Percentiles rank a stretch among this genome's conserved stretches.
phyloP scores from a whole-genome alignment of 2,888 invertebrate species.

The Himalopsyche japonica region DNA sequence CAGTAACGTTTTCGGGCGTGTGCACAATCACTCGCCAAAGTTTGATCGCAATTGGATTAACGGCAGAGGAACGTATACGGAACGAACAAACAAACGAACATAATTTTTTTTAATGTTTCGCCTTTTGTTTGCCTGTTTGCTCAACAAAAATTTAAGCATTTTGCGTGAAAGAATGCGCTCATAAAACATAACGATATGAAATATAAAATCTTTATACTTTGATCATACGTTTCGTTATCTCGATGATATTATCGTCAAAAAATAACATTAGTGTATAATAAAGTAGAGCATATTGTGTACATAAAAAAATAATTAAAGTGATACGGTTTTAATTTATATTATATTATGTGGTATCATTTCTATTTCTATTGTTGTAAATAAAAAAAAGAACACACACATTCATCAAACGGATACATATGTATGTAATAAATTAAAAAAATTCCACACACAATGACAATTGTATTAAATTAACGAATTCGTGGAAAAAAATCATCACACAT shows the following conservation, averaged over 20 bases:
- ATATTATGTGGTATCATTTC: background rate
- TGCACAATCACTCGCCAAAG: too few species aligned
- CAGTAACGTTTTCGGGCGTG: too few species aligned
- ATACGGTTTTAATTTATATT: background rate
- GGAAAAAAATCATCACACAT: slow-evolving; percentile 18
- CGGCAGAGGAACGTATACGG: too few species aligned
- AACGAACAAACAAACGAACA: too few species aligned
- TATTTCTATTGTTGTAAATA: background rate
- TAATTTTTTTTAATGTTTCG: too few species aligned
- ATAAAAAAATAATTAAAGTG: background rate
- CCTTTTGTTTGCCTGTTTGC: too few species aligned
- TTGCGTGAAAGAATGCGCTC: too few species aligned
- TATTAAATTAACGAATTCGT: slow-evolving; percentile 24
- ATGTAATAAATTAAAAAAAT: slow-evolving; percentile 20
- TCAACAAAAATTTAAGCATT: too few species aligned
- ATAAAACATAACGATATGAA: too few species aligned
- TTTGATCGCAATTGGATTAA: too few species aligned
- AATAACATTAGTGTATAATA: background rate
- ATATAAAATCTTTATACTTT: too few species aligned
- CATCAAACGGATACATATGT: slow-evolving; percentile 8
- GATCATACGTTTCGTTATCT: background rate
- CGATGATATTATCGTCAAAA: background rate
- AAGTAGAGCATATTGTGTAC: background rate
- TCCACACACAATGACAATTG: slow-evolving; percentile 30
- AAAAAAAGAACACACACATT: background rate